phyloP scores from a whole-genome alignment of 2,888 invertebrate species.

The Leucozona laternaria region DNA sequence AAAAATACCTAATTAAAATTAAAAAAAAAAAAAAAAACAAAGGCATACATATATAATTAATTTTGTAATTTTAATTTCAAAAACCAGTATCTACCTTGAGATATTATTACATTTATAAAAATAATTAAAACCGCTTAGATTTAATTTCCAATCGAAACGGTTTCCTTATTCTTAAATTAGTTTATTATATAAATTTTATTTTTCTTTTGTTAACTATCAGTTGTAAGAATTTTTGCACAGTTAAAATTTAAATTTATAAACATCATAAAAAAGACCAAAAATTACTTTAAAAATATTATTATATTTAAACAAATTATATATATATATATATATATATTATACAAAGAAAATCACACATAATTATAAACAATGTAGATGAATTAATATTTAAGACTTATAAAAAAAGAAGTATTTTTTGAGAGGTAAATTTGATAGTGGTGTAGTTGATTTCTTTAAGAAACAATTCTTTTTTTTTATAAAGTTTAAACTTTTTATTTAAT shows the following conservation, averaged over 20 bases:
- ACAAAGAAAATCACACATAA: slow-evolving; percentile 63
- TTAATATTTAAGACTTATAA: slow-evolving; percentile 57
- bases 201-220: neutral
- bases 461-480: slow-evolving; percentile 15
- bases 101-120: slow-evolving; percentile 52
- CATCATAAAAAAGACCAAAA: slow-evolving; percentile 67
- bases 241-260: slow-evolving; percentile 45
- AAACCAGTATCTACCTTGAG: slow-evolving; percentile 73
- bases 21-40: slow-evolving; percentile 15
- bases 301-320: slow-evolving; percentile 32
- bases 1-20: slow-evolving; percentile 23
- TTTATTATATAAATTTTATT: slow-evolving; percentile 31
- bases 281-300: slow-evolving; percentile 65
- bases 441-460: neutral
- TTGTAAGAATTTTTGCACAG: slow-evolving; percentile 36
- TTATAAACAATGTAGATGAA: slow-evolving; percentile 68
- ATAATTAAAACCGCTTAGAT: slow-evolving; percentile 40
- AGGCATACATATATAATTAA: slow-evolving; percentile 36
- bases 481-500: neutral
- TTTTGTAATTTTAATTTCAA: slow-evolving; percentile 52
- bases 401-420: slow-evolving; percentile 52
- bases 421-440: slow-evolving; percentile 15
- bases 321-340: slow-evolving; percentile 66
- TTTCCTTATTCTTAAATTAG: slow-evolving; percentile 54
- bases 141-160: slow-evolving; percentile 66